A percentile compares a stretch with the other conserved stretches of the same genome.
These are phyloP conservation scores for Rhea americana DNA, from an alignment of 2,113 vertebrate genomes.

Conservation along the genomic window DNA sequence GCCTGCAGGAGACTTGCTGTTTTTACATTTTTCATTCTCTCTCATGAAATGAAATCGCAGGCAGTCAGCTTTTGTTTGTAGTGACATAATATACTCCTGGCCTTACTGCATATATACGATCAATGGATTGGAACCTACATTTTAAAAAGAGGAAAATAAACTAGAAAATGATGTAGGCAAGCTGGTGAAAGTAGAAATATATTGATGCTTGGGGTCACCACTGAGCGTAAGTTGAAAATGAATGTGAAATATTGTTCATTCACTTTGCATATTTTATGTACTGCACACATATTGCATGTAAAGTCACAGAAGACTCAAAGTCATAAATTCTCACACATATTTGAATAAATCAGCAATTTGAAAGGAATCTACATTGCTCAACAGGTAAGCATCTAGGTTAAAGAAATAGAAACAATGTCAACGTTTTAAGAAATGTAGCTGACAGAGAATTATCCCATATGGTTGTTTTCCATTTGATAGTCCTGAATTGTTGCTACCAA, in stretches of 20 bases:
- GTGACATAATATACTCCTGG: neutral
- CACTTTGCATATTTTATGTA: neutral
- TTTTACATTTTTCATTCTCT: constrained; percentile 5
- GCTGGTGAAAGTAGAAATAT: neutral
- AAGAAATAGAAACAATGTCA: neutral
- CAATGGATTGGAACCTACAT: neutral
- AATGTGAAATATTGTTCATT: neutral
- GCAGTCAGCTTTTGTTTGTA: neutral
- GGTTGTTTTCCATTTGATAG: neutral
- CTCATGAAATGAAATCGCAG: neutral
- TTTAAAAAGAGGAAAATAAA: neutral
- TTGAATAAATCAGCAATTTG: neutral
- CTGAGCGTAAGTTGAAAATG: neutral
- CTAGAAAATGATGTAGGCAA: neutral
- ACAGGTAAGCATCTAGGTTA: neutral
- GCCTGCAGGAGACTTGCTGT: neutral
- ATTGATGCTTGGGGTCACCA: neutral
- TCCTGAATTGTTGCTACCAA: neutral
- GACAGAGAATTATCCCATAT: neutral
- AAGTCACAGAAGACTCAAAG: neutral
- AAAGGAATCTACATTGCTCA: neutral
- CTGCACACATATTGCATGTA: neutral
- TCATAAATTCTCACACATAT: neutral
- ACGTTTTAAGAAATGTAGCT: neutral
- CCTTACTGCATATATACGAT: neutral